These are phyloP conservation scores for Trichonephila inaurata DNA, from an alignment of 1,140 invertebrate genomes.

Conservation along the genomic window DNA sequence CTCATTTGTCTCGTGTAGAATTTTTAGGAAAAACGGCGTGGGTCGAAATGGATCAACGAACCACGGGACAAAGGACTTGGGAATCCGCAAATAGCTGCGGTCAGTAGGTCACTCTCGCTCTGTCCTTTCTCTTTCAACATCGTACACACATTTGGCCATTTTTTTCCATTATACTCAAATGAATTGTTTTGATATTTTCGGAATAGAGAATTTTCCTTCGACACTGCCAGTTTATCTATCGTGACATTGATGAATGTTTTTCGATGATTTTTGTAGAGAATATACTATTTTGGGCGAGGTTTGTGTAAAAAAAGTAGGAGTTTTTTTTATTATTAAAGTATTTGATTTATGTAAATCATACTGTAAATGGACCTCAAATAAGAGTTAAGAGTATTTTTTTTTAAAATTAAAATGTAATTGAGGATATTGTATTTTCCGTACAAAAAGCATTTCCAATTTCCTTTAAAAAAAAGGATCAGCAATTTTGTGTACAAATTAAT, in stretches of 20 bases:
- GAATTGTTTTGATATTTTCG: constrained; percentile 6
- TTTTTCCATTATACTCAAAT: not conserved
- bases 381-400: too few species aligned
- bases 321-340: not conserved
- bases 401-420: not conserved
- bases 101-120: constrained; percentile 69
- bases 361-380: too few species aligned
- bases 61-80: constrained; percentile 37
- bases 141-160: not conserved
- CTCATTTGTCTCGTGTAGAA: not conserved
- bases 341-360: not conserved
- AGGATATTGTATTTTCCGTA: not conserved
- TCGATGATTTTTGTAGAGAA: not conserved
- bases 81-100: constrained; percentile 66
- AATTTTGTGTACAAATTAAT: not conserved
- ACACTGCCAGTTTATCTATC: not conserved
- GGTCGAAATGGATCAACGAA: constrained; percentile 72
- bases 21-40: constrained; percentile 53
- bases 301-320: not conserved
- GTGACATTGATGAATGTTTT: not conserved
- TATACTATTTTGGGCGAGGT: constrained; percentile 1
- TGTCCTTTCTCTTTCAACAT: constrained; percentile 63
- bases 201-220: constrained; percentile 5
- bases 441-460: too few species aligned
- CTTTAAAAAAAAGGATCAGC: too few species aligned